Percentiles rank a stretch among this genome's conserved stretches.
These are phyloP conservation scores for Rallus limicola DNA, from an alignment of 2,113 vertebrate genomes.

Conservation along the genomic window DNA sequence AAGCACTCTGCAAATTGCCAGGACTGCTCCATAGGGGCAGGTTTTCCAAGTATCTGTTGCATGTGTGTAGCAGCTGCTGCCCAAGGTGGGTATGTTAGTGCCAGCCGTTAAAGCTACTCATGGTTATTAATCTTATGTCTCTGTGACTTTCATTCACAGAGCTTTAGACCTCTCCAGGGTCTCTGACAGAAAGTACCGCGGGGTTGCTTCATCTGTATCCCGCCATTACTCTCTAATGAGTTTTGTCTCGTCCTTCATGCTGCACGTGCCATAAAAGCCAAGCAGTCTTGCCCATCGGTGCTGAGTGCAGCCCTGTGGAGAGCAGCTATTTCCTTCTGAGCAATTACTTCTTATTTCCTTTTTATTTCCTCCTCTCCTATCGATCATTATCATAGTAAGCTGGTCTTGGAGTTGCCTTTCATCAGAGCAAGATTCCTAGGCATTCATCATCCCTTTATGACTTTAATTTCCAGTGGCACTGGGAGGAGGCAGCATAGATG, in stretches of 20 bases:
- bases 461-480: not conserved
- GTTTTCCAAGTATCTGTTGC: not conserved
- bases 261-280: not conserved
- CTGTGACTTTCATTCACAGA: not conserved
- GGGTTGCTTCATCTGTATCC: not conserved
- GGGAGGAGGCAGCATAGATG: not conserved
- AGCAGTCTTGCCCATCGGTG: not conserved
- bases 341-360: not conserved
- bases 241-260: not conserved
- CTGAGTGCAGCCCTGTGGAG: not conserved
- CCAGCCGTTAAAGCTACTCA: not conserved
- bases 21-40: not conserved
- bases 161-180: not conserved
- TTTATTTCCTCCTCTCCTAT: not conserved
- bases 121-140: not conserved
- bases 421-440: not conserved
- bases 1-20: not conserved
- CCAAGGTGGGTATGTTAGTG: not conserved
- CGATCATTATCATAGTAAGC: not conserved
- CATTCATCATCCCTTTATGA: not conserved
- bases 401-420: not conserved
- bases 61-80: fast-evolving
- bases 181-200: not conserved
- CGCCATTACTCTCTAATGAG: not conserved
- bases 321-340: not conserved